A percentile compares a stretch with the other conserved stretches of the same genome.
Evolutionary conservation across 2,113 vertebrate species (phyloP).

Genomic region (Prochilodus magdalenae): DNA sequence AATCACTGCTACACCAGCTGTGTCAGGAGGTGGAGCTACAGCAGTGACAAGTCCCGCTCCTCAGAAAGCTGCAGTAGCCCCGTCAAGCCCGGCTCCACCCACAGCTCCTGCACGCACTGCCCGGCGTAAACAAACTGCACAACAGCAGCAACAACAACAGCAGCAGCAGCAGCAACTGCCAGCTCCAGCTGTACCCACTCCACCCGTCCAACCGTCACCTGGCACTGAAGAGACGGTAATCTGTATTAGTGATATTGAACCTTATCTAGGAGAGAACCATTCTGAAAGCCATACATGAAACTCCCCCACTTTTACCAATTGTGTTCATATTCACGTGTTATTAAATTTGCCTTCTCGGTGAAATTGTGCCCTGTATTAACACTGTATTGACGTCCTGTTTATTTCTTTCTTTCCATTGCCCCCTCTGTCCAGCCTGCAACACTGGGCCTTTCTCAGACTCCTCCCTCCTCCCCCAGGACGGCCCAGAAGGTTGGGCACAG

Average conservation of each 20-base stretch:
- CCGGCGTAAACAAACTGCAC: conserved; percentile 68
- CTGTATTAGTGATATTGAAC: background rate
- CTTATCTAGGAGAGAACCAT: too few species aligned
- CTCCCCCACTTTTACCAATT: too few species aligned
- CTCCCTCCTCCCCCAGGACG: conserved; percentile 88
- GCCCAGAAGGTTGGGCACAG: conserved; percentile 82
- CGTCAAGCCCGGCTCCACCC: conserved; percentile 75
- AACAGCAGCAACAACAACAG: conserved; percentile 30
- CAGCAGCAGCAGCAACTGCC: conserved; percentile 36
- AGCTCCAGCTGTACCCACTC: background rate
- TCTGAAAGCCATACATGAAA: too few species aligned
- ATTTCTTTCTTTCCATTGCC: background rate
- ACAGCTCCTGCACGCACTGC: conserved; percentile 72
- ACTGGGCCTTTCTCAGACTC: conserved; percentile 81
- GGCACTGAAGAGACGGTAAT: conserved; percentile 59
- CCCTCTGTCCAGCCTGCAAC: conserved; percentile 48
- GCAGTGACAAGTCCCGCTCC: conserved; percentile 57
- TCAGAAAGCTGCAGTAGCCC: conserved; percentile 62
- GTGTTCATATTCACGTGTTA: too few species aligned
- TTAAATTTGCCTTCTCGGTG: too few species aligned
- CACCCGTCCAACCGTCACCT: conserved; percentile 49
- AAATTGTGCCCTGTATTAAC: too few species aligned
- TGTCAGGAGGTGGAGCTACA: conserved; percentile 50
- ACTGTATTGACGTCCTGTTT: background rate
- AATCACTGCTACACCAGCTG: conserved; percentile 34